phyloP scores from a whole-genome alignment of 2,888 invertebrate species.

The Acleris emargana region DNA sequence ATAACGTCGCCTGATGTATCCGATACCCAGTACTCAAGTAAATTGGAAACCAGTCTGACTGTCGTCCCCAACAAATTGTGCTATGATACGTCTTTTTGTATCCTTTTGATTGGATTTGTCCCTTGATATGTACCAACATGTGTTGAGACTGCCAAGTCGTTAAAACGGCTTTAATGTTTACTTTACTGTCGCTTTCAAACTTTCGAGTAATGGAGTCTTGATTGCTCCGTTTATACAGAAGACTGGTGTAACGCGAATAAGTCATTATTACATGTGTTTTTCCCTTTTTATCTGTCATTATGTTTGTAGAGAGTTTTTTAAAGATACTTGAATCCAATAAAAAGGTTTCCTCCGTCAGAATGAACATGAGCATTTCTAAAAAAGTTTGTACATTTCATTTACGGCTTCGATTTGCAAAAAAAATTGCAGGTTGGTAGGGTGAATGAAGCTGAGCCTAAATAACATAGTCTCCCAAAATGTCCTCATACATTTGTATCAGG shows the following conservation, averaged over 20 bases:
- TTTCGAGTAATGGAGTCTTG: conserved; percentile 28
- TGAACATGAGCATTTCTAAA: too few relatives aligned
- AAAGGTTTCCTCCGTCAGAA: too few relatives aligned
- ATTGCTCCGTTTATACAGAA: conserved; percentile 21
- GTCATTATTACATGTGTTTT: conserved; percentile 11
- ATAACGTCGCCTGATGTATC: conserved; percentile 12
- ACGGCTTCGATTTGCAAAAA: too few relatives aligned
- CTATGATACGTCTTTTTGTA: conserved; percentile 14
- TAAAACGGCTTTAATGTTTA: conserved; percentile 28
- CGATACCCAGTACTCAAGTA: conserved; percentile 24
- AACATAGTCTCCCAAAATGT: too few relatives aligned
- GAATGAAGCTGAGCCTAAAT: too few relatives aligned
- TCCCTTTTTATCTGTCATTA: not conserved
- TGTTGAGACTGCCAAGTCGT: conserved; percentile 12
- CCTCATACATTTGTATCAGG: too few relatives aligned
- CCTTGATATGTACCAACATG: conserved; percentile 28
- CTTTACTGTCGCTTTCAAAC: conserved; percentile 26
- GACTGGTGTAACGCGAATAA: conserved; percentile 9
- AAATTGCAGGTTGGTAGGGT: too few relatives aligned
- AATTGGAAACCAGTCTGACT: conserved; percentile 25
- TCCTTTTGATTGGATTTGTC: conserved; percentile 29
- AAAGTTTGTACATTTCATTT: too few relatives aligned
- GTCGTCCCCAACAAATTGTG: conserved; percentile 19
- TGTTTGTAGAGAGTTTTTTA: not conserved
- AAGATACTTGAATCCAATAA: not conserved